These are phyloP conservation scores for Acanthopleura granulata DNA, from an alignment of 2,888 invertebrate species.

Conservation along the genomic window DNA sequence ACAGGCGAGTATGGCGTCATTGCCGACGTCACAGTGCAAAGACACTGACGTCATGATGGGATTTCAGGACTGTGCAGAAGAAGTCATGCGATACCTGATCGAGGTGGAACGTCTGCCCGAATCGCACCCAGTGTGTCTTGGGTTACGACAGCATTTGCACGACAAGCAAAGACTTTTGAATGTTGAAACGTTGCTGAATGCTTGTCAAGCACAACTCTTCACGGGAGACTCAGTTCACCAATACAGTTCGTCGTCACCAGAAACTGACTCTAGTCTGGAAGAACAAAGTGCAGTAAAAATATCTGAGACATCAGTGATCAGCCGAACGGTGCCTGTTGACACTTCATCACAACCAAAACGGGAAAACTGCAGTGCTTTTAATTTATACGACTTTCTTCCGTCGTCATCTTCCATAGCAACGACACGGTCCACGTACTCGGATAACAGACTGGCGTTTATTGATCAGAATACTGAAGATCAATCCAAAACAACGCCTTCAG, in stretches of 20 bases:
- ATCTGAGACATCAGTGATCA: background rate
- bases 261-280: background rate
- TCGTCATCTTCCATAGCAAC: background rate
- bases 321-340: background rate
- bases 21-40: background rate
- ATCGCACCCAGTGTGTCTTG: constrained; percentile 47
- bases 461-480: constrained; percentile 29
- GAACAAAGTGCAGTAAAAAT: background rate
- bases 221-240: background rate
- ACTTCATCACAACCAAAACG: background rate
- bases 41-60: constrained; percentile 41
- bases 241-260: background rate
- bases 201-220: background rate
- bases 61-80: constrained; percentile 53
- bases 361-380: background rate
- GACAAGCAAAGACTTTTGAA: constrained; percentile 24
- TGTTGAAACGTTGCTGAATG: background rate
- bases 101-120: constrained; percentile 47
- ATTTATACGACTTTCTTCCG: background rate
- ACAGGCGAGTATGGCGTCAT: background rate
- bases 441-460: background rate
- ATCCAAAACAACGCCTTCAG: constrained; percentile 23
- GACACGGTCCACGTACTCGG: background rate
- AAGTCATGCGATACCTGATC: constrained; percentile 49
- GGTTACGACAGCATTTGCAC: constrained; percentile 42